Evolutionary conservation across 2,113 vertebrate species (phyloP).

Genomic region (Pseudopipra pipra): DNA sequence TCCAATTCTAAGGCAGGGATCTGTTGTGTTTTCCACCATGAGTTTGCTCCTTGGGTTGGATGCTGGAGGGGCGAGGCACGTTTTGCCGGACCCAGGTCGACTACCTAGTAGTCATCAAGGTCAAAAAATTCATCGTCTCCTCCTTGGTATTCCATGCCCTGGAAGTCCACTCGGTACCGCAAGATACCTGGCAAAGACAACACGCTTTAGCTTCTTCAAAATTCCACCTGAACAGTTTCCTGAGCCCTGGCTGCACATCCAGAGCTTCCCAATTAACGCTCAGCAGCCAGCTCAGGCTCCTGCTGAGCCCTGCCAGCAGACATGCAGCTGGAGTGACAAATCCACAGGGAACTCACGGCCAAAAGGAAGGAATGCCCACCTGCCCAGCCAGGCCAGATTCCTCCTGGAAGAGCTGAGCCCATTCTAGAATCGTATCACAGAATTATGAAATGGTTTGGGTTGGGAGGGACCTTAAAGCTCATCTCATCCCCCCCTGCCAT

Average conservation of each 20-base stretch:
- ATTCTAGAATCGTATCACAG: neutral
- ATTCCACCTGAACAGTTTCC: too few relatives aligned
- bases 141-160: slow-evolving; percentile 99
- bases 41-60: slow-evolving; percentile 87
- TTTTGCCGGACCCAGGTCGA: slow-evolving; percentile 88
- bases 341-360: rapidly evolving
- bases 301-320: neutral
- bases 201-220: neutral
- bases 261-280: rapidly evolving
- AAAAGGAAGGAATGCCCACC: neutral
- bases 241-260: neutral
- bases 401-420: neutral
- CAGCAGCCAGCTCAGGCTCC: neutral
- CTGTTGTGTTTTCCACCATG: slow-evolving; percentile 81
- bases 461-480: neutral
- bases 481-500: neutral
- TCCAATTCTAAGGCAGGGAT: slow-evolving; percentile 98
- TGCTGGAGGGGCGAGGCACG: slow-evolving; percentile 86
- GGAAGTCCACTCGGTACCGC: slow-evolving; percentile 99
- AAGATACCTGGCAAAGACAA: slow-evolving; percentile 87
- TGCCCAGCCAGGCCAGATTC: neutral
- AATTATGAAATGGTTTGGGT: neutral
- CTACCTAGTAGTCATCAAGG: slow-evolving; percentile 99
- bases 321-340: neutral
- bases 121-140: slow-evolving; percentile 99